These are phyloP conservation scores for Esox niger DNA, from an alignment of 2,113 vertebrate genomes.

Conservation along the genomic window DNA sequence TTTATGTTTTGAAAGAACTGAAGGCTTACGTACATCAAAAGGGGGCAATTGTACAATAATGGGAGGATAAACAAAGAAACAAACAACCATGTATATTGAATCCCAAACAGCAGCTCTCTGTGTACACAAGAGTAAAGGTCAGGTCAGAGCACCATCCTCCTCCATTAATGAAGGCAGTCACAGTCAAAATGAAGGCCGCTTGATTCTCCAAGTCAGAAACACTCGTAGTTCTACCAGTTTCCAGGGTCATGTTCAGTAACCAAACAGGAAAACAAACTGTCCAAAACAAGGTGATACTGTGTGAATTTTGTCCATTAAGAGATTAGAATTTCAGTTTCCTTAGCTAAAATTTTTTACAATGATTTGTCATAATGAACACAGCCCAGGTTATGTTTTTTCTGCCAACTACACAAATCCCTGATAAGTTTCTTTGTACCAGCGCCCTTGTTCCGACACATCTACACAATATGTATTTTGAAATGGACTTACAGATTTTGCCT, in stretches of 20 bases:
- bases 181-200: conserved; percentile 14
- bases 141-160: conserved; percentile 12
- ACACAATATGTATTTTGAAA: not conserved
- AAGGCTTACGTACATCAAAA: conserved; percentile 71
- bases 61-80: conserved; percentile 66
- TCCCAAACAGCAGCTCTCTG: conserved; percentile 40
- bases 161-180: not conserved
- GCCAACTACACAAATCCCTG: conserved; percentile 17
- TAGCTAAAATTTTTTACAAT: too few species aligned
- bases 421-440: conserved; percentile 4
- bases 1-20: conserved; percentile 73
- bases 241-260: not conserved
- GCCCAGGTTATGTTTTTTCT: not conserved
- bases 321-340: too few species aligned
- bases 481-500: not conserved
- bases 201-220: conserved; percentile 6
- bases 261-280: too few species aligned
- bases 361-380: not conserved
- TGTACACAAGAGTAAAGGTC: conserved; percentile 10
- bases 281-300: too few species aligned
- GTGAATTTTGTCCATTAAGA: too few species aligned
- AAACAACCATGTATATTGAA: conserved; percentile 60
- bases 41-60: conserved; percentile 72
- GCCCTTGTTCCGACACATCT: not conserved
- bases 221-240: not conserved